Evolutionary conservation across 2,797 vertebrate genomes (phyloP).

Genomic region (Distichodus sexfasciatus): DNA sequence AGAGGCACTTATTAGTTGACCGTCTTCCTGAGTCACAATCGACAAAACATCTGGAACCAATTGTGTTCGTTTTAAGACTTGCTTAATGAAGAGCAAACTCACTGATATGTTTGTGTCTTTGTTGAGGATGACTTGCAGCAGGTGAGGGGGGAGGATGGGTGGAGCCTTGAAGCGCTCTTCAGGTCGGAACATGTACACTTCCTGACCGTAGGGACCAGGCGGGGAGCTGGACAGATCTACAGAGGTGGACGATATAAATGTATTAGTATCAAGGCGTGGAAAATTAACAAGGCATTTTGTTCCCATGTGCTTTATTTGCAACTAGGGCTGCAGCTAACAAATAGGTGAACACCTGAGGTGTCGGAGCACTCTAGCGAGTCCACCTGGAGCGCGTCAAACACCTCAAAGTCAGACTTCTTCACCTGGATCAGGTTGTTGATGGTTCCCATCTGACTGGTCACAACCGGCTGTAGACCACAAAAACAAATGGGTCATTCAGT

Average conservation of each 20-base stretch:
- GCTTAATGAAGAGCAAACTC: conserved; percentile 53
- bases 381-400: conserved; percentile 94
- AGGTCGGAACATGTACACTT: conserved; percentile 87
- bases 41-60: too few species aligned
- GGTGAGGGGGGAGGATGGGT: conserved; percentile 94
- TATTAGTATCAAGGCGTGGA: too few species aligned
- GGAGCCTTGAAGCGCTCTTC: conserved; percentile 95
- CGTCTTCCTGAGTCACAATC: too few species aligned
- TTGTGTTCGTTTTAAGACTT: too few species aligned
- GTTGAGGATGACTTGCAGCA: conserved; percentile 98
- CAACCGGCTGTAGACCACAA: conserved; percentile 61
- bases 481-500: not conserved
- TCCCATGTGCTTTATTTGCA: too few species aligned
- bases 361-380: conserved; percentile 95
- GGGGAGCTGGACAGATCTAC: conserved; percentile 95
- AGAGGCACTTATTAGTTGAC: too few species aligned
- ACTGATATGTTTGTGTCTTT: conserved; percentile 98
- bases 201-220: conserved; percentile 90
- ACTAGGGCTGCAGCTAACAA: too few species aligned
- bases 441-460: conserved; percentile 95
- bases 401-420: conserved; percentile 98
- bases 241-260: too few species aligned
- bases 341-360: too few species aligned
- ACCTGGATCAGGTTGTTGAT: conserved; percentile 97
- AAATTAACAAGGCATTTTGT: too few species aligned